Base-by-base conservation (phyloP, 2,797 vertebrate species). In the Phylloscopus collybita region DNA sequence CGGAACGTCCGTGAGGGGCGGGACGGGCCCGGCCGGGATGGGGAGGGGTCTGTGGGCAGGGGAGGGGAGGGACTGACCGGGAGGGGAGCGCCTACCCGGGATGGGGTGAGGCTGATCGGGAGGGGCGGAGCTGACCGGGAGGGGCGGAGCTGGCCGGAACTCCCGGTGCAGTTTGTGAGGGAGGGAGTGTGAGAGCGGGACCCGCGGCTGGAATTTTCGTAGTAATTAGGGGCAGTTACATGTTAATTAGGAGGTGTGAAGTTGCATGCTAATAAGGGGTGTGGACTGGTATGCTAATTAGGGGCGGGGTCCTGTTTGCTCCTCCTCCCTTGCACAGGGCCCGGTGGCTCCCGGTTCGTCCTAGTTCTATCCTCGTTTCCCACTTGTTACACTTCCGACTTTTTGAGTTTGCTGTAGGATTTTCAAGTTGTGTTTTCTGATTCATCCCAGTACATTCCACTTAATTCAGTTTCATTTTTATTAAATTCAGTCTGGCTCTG, bases 361-460 rank as follows among this genome's bases (percentile, higher is more conserved):
- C 38, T 22, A 4, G 10, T 36, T 36, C 10, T 5, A 3, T 6
- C 2, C 12, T 6, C 1, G 0, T 11, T 53, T 22, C 1, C 0
- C 3, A 3, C 7, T 0, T 4, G 1, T 23, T 8, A 3, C 19
- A 1, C 2, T 14, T 11, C 3, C 2, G 1, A 2, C 4, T 0
- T 3, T 18, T 5, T 2, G 5, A 6, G 3, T 40, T 57, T 17
- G 2, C 7, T 7, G 0, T 4, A 10, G 3, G 21, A 8, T 26
- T 11, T 50, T 7, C 17, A 1, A 4, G 3, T 3, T 3, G 0
- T 4, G 36, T 8, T 8, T 44, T 11, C 7, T 11, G 5, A 7
- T 64, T 9, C 17, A 2, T 7, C 6, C 11, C 19, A 8, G 11
- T 4, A 5, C n/a, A 21, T 29, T 8, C 4, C 5, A 13, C 3